Conservation (phyloP, 2,888 invertebrate species). For the Cryptocephalus primarius region DNA sequence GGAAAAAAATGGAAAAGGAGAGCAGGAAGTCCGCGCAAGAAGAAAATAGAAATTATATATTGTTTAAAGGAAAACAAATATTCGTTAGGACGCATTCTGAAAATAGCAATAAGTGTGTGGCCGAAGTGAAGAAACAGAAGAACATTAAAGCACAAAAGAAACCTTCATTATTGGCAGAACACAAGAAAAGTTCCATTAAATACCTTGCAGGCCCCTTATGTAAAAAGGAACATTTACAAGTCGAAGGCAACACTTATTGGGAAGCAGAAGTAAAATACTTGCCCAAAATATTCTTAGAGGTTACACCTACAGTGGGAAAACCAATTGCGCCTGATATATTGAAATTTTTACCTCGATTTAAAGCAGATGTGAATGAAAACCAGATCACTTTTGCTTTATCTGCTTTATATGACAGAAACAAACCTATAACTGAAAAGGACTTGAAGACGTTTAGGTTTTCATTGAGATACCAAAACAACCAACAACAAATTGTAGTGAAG, state of each 20-base stretch:
- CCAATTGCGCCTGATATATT: conserved; percentile 37
- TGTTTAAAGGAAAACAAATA: neutral
- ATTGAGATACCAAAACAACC: conserved; percentile 47
- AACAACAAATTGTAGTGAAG: conserved; percentile 43
- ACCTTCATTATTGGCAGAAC: conserved; percentile 32
- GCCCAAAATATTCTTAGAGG: conserved; percentile 41
- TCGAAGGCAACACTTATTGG: conserved; percentile 37
- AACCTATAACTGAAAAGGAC: too few relatives aligned
- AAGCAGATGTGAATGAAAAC: conserved; percentile 38
- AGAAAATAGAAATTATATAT: conserved; percentile 1
- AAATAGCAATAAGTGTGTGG: neutral
- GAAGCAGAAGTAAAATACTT: conserved; percentile 38
- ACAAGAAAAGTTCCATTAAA: conserved; percentile 29
- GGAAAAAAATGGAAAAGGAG: conserved; percentile 5
- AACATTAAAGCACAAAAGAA: conserved; percentile 13
- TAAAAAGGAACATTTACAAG: conserved; percentile 39
- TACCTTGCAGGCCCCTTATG: conserved; percentile 49
- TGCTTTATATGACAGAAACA: conserved; percentile 25
- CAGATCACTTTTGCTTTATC: conserved; percentile 48
- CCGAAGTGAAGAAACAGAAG: neutral
- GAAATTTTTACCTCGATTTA: conserved; percentile 35
- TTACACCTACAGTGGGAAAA: conserved; percentile 40
- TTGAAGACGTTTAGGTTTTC: conserved; percentile 41
- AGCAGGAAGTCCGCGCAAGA: conserved; percentile 2
- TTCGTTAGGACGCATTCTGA: neutral